Evolutionary conservation across 2,888 invertebrate genomes (phyloP).

Genomic region (Platycnemis pennipes): DNA sequence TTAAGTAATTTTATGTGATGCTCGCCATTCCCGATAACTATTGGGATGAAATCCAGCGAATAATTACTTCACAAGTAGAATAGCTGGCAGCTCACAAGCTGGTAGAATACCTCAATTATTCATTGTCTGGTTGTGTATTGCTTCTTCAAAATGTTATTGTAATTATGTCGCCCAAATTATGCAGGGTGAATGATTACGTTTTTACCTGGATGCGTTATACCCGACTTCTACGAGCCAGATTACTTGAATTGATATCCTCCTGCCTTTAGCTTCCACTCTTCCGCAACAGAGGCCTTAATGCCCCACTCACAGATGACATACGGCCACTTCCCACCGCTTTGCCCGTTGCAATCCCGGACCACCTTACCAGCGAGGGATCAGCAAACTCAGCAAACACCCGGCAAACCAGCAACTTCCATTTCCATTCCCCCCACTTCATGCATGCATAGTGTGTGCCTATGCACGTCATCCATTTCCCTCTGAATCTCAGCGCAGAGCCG

Average conservation of each 20-base stretch:
- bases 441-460: not conserved
- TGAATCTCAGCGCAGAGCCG: too few species aligned
- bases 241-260: constrained; percentile 31
- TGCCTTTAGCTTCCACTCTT: constrained; percentile 32
- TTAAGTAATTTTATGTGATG: too few species aligned
- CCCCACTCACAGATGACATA: constrained; percentile 13
- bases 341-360: not conserved
- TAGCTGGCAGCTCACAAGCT: too few species aligned
- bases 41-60: too few species aligned
- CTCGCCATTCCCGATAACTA: too few species aligned
- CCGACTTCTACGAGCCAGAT: not conserved
- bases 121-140: too few species aligned
- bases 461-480: not conserved
- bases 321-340: constrained; percentile 7
- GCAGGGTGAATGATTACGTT: too few species aligned
- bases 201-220: too few species aligned
- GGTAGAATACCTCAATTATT: too few species aligned
- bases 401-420: constrained; percentile 14
- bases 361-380: not conserved
- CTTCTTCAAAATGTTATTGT: too few species aligned
- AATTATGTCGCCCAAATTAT: too few species aligned
- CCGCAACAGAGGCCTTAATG: constrained; percentile 28
- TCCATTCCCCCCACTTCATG: not conserved
- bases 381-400: constrained; percentile 10
- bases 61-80: too few species aligned